Percentiles rank a stretch among this genome's conserved stretches.
phyloP scores from a whole-genome alignment of 2,113 vertebrate genomes.

The Lepus europaeus region DNA sequence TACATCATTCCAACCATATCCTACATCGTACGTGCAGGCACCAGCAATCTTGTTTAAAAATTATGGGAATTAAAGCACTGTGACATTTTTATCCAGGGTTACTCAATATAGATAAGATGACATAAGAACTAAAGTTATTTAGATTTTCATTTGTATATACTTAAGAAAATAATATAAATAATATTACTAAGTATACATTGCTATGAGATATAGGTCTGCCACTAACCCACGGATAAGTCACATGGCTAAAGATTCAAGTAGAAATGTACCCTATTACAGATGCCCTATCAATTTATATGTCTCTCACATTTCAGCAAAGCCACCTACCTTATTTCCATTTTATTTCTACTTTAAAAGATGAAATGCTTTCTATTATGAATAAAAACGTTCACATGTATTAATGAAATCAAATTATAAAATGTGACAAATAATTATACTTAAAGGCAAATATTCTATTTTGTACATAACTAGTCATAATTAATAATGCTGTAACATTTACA shows the following conservation, averaged over 20 bases:
- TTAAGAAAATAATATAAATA: background rate
- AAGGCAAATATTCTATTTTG: background rate
- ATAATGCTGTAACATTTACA: background rate
- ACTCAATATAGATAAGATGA: background rate
- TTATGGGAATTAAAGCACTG: background rate
- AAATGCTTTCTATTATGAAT: background rate
- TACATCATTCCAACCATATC: background rate
- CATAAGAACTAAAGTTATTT: background rate
- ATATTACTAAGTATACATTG: background rate
- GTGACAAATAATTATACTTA: constrained; percentile 11
- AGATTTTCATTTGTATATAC: background rate
- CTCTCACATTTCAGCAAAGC: background rate
- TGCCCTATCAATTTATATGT: background rate
- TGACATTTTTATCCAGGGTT: background rate
- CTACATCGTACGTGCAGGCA: background rate
- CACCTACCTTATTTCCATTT: background rate
- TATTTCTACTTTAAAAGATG: constrained; percentile 33
- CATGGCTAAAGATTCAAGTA: background rate
- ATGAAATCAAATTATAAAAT: constrained; percentile 33
- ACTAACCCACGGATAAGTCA: background rate
- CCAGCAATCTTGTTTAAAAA: background rate
- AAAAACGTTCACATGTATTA: background rate
- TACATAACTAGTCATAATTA: background rate
- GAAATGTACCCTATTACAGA: background rate
- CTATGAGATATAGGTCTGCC: background rate